These are phyloP conservation scores for Berghia stephanieae DNA, from an alignment of 1,140 invertebrate species.

Conservation along the genomic window DNA sequence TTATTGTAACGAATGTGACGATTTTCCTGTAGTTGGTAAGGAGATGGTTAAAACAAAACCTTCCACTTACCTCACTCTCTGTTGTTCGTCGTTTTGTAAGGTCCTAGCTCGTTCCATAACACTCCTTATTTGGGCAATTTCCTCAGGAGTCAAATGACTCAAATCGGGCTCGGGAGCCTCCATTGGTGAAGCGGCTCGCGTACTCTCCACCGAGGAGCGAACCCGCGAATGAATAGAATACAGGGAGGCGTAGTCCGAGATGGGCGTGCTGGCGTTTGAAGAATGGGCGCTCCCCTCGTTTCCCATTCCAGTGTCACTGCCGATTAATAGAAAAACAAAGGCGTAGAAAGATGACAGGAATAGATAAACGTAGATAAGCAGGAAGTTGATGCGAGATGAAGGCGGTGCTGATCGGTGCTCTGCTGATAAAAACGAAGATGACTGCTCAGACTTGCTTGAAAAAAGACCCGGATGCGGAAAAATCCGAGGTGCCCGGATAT, in stretches of 20 bases:
- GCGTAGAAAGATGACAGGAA: conserved; percentile 24
- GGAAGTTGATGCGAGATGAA: not conserved
- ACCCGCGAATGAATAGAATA: conserved; percentile 48
- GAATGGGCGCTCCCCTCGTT: conserved; percentile 54
- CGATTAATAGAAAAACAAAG: conserved; percentile 4
- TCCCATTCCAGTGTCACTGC: conserved; percentile 40
- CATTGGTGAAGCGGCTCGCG: conserved; percentile 69
- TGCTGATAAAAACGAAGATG: too few species aligned
- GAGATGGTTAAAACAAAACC: too few species aligned
- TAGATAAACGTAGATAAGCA: not conserved
- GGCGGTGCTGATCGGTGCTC: too few species aligned
- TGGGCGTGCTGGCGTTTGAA: conserved; percentile 47
- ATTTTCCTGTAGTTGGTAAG: too few species aligned
- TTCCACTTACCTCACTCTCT: conserved; percentile 57
- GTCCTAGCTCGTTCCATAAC: conserved; percentile 74
- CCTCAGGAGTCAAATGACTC: conserved; percentile 73
- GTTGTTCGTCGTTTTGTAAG: conserved; percentile 65
- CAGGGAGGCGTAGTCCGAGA: conserved; percentile 48
- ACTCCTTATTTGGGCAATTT: conserved; percentile 72
- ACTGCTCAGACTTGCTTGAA: too few species aligned
- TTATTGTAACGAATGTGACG: too few species aligned
- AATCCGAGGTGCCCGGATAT: too few species aligned
- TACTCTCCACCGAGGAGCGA: conserved; percentile 52
- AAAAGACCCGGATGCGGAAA: too few species aligned
- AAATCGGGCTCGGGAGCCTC: conserved; percentile 71